Base-by-base conservation (phyloP, 2,888 invertebrate species). In the Dryomyza anilis region DNA sequence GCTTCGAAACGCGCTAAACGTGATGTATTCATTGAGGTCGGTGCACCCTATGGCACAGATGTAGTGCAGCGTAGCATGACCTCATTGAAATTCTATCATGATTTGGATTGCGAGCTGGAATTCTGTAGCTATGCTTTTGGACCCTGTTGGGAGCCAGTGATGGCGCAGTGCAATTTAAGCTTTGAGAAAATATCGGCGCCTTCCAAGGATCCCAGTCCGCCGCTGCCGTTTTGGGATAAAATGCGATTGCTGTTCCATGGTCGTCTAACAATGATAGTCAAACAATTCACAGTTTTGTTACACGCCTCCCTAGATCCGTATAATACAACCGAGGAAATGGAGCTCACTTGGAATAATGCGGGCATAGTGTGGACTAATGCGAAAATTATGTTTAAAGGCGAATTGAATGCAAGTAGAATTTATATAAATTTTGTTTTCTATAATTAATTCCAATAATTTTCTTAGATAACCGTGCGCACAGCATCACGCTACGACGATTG, bases 401-500 rank as follows among this genome's bases (percentile, higher is more conserved):
- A 97, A 78, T 85, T 99, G 66, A 95, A 96, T 83, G 94, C 98
- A 73, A 70, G 74, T 59, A 45, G 23, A 23, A 14, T 16, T 1
- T n/a, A 16, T 29, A 2, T 30, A 30, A 16, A 58, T 12, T 16
- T 1, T 33, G 1, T 55, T 33, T n/a, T n/a, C n/a, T 55, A 21
- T 10, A 36, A 21, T 36, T 55, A 12, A 8, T 33, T 7, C 12
- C 33, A 33, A 39, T 14, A 7, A 2, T 27, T 66, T 53, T 62
- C 68, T 5, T 39, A 81, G 79, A 76, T 82, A 8, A 96, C 92
- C 77, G 96, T 97, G 2, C 88, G 97, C 65, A 99, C 98, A 0
- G 98, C 98, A 0, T 98, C 98, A 67, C 98, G 99, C 82, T 99
- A 99, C 85, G 98, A 99, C 83, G 99, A 99, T 84, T 97, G 97